phyloP scores from a whole-genome alignment of 64 coral and sea anemone species.

The Stichodactyla mertensii region DNA sequence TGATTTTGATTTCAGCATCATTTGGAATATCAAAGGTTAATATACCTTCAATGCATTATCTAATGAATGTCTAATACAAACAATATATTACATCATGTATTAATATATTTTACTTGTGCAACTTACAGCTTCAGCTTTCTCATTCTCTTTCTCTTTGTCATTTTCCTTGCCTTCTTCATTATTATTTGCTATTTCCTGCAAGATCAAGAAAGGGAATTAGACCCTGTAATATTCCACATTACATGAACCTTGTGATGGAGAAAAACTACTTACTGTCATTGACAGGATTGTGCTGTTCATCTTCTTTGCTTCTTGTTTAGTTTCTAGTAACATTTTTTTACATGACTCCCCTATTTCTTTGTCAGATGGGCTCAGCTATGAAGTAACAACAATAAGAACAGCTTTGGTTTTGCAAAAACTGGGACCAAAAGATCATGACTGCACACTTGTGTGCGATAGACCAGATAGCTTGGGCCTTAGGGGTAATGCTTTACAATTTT shows the following conservation, averaged over 20 bases:
- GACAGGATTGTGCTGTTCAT: slow-evolving; percentile 76
- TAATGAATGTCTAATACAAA: not conserved
- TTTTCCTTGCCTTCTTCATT: slow-evolving; percentile 88
- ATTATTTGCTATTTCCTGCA: slow-evolving; percentile 68
- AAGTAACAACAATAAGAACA: not conserved
- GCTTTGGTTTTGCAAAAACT: not conserved
- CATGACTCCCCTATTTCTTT: slow-evolving; percentile 48
- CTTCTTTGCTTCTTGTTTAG: slow-evolving; percentile 87
- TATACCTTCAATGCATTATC: not conserved
- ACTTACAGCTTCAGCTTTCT: slow-evolving; percentile 69
- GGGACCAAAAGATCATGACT: too few relatives aligned
- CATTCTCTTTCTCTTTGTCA: slow-evolving; percentile 78
- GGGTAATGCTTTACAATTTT: too few relatives aligned
- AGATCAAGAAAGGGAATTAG: not conserved
- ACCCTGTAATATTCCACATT: not conserved
- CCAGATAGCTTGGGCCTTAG: too few relatives aligned
- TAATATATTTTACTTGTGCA: not conserved
- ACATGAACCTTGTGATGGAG: not conserved
- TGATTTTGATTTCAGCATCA: not conserved
- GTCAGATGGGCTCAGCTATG: slow-evolving; percentile 82
- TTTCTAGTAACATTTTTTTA: slow-evolving; percentile 60
- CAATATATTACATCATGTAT: not conserved
- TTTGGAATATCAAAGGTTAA: not conserved
- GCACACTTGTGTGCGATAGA: too few relatives aligned
- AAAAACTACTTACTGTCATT: slow-evolving; percentile 14